Base-by-base conservation (phyloP, 2,797 vertebrate genomes). In the Enteromius argenteus region DNA sequence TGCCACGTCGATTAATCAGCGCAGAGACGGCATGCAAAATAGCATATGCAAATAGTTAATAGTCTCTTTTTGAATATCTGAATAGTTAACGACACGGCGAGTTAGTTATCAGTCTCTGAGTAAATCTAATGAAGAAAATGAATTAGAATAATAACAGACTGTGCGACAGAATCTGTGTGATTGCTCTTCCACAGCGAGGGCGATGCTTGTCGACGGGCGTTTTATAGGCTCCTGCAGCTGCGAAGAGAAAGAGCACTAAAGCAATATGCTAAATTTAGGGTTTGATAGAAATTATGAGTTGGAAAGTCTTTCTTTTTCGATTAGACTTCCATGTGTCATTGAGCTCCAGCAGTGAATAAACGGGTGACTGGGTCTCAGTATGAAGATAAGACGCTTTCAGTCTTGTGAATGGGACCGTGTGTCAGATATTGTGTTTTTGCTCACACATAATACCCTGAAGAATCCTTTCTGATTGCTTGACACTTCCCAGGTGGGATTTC, bases 1-100 rank as follows among this genome's bases (percentile, higher is more conserved):
- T 94, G 94, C 94, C 93, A 94, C 91, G 90, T 92, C 94, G 94
- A 95, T 95, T 93, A 93, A 95, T 95, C 93, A 92, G 91, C 83
- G 89, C 71, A 88, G 92, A 92, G 85, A 90, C 84, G 89, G 92
- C 93, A 93, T 91, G 92, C 91, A 93, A 94, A 94, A 93, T 89
- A 93, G 92, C 89, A 80, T 87, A 89, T 91, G 89, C 91, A 84
- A 85, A 87, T 83, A 62, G 44, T 80, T 85, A 85, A 88, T 77
- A 66, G 80, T 77, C 71, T 83, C 80, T 56, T 80, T 80, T 51
- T 68, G 75, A 69, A 83, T 76, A 79, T 76, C 77, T 74, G 84
- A 84, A 84, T 83, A 77, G 85, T 81, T 87, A 84, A 81, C 64
- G 42, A 74, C 46, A 64, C 23, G 21, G 67, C 21, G 66, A 73